These are phyloP conservation scores for Amniataba percoides DNA, from an alignment of 2,797 vertebrate genomes.

Conservation along the genomic window DNA sequence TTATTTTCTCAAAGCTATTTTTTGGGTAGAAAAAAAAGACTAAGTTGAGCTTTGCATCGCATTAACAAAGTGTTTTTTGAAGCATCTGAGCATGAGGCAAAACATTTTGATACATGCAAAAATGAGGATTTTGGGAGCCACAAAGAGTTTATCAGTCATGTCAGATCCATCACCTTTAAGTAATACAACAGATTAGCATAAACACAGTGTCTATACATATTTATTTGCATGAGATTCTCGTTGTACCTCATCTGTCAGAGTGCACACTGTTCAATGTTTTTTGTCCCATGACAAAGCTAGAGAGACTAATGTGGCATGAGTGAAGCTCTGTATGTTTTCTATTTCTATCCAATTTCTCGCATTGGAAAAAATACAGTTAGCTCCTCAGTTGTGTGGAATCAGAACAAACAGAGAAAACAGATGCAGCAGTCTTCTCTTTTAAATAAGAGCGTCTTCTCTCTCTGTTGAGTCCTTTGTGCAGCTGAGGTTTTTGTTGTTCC, in stretches of 20 bases:
- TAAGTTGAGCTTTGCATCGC: slow-evolving; percentile 73
- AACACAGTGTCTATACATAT: slow-evolving; percentile 55
- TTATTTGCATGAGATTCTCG: slow-evolving; percentile 64
- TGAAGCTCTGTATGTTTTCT: slow-evolving; percentile 51
- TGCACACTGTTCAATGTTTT: slow-evolving; percentile 43
- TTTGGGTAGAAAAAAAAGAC: slow-evolving; percentile 55
- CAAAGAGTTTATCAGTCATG: slow-evolving; percentile 62
- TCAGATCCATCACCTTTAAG: slow-evolving; percentile 74
- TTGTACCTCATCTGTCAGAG: slow-evolving; percentile 61
- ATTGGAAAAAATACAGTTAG: slow-evolving; percentile 38
- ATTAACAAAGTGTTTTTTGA: slow-evolving; percentile 56
- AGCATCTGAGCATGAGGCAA: slow-evolving; percentile 42
- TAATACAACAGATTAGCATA: slow-evolving; percentile 74
- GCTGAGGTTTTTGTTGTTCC: slow-evolving; percentile 73
- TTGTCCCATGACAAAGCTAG: slow-evolving; percentile 58
- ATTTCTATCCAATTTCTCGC: slow-evolving; percentile 39
- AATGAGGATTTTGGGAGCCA: slow-evolving; percentile 63
- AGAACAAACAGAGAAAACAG: slow-evolving; percentile 73
- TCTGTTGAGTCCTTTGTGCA: slow-evolving; percentile 74
- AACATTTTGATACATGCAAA: slow-evolving; percentile 57
- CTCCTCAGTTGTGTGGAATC: slow-evolving; percentile 61
- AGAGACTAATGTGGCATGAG: slow-evolving; percentile 58
- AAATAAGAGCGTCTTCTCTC: slow-evolving; percentile 63
- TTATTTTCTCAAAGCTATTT: slow-evolving; percentile 66
- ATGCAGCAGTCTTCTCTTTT: slow-evolving; percentile 65